Percentiles rank a stretch among this genome's conserved stretches.
phyloP scores from a whole-genome alignment of 2,797 vertebrate genomes.

The Hafferia zeledoni region DNA sequence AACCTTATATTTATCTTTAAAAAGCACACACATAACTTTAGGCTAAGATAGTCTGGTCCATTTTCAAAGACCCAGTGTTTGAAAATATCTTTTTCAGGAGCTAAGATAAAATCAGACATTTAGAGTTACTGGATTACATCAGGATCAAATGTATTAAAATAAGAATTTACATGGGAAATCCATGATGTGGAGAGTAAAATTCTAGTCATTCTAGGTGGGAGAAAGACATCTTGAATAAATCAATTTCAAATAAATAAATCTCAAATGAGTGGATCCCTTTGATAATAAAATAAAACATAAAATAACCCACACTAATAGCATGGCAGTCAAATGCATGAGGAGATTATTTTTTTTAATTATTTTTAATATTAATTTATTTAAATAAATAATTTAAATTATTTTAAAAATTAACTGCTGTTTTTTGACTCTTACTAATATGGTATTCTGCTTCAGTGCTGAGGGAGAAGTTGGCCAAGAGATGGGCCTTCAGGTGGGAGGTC shows the following conservation, averaged over 20 bases:
- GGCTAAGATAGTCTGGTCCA: not conserved
- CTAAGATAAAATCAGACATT: not conserved
- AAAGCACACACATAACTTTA: not conserved
- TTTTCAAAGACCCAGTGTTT: not conserved
- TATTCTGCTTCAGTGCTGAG: not conserved
- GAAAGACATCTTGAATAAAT: not conserved
- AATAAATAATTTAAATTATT: no score
- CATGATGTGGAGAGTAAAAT: not conserved
- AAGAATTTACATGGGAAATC: not conserved
- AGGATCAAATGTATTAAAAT: not conserved
- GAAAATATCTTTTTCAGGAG: not conserved
- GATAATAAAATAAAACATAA: not conserved
- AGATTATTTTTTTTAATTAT: not conserved
- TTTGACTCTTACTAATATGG: not conserved
- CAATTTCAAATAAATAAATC: not conserved
- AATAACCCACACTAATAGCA: not conserved
- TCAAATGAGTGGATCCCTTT: not conserved
- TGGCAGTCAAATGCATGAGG: not conserved
- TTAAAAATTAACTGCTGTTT: not conserved
- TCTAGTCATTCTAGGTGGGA: not conserved
- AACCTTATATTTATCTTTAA: not conserved
- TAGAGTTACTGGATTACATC: not conserved
- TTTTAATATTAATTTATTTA: no score
- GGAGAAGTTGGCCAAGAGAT: not conserved
- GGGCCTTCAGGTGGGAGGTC: not conserved